Conservation (phyloP, 2,888 invertebrate species). For the Tigriopus californicus region DNA sequence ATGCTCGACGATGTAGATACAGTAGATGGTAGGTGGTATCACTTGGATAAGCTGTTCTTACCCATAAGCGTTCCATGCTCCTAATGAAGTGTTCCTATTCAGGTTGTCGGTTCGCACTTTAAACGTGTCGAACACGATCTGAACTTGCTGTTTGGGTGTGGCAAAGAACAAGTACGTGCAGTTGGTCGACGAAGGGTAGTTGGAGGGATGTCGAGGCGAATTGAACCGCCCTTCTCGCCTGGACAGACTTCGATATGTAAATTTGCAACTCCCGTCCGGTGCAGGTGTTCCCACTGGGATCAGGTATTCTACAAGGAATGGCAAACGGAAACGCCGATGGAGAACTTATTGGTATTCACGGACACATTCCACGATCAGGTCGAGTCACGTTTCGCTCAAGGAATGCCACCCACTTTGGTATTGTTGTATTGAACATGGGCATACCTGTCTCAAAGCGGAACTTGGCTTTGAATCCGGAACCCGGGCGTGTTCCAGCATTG, state of each 20-base stretch:
- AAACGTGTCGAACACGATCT: conserved; percentile 74
- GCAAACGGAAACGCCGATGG: conserved; percentile 26
- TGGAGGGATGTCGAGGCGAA: conserved; percentile 85
- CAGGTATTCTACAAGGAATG: conserved; percentile 48
- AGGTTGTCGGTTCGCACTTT: conserved; percentile 63
- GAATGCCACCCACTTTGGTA: no score
- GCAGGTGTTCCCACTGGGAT: conserved; percentile 75
- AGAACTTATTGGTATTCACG: no score
- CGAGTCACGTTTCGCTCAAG: background rate
- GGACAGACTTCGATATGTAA: conserved; percentile 70
- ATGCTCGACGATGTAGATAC: no score
- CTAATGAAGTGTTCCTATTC: conserved; percentile 41
- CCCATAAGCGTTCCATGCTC: conserved; percentile 43
- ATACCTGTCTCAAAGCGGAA: conserved; percentile 52
- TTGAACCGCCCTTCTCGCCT: conserved; percentile 79
- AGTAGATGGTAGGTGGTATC: no score
- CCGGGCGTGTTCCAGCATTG: conserved; percentile 75
- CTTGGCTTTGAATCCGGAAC: conserved; percentile 73
- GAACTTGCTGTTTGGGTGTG: conserved; percentile 69
- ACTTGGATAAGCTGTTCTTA: no score
- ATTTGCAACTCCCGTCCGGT: conserved; percentile 70
- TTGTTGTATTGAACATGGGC: conserved; percentile 27
- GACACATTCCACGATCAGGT: conserved; percentile 26
- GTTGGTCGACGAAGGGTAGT: conserved; percentile 85
- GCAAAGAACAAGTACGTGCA: conserved; percentile 81